These are phyloP conservation scores for Poliocrania exsul DNA, from an alignment of 2,797 vertebrate genomes.

Conservation along the genomic window DNA sequence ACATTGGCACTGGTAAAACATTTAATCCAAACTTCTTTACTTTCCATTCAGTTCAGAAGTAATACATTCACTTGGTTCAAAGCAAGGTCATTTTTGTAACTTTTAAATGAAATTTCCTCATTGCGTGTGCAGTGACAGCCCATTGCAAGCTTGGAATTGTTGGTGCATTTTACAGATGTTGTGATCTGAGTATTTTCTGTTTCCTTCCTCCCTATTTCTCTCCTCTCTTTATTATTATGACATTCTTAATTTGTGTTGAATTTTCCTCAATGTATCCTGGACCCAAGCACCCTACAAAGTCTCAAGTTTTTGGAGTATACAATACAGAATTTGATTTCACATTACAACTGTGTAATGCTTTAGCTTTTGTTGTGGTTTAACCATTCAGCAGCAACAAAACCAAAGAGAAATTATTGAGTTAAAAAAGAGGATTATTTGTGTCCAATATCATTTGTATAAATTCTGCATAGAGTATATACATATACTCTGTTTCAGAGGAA, in stretches of 20 bases:
- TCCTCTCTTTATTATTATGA: not conserved
- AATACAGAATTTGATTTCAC: not conserved
- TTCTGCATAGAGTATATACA: not conserved
- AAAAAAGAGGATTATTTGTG: not conserved
- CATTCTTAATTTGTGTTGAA: slow-evolving; percentile 3
- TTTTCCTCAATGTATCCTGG: slow-evolving; percentile 8
- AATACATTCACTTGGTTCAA: slow-evolving; percentile 68
- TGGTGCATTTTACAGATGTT: slow-evolving; percentile 48
- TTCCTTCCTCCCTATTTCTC: not conserved
- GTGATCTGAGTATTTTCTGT: not conserved
- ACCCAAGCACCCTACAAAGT: not conserved
- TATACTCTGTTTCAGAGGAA: not conserved
- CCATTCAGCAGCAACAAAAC: not conserved
- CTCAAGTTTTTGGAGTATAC: not conserved
- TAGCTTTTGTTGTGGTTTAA: not conserved
- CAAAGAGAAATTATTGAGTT: not conserved
- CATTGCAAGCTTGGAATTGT: slow-evolving; percentile 33
- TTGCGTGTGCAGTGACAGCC: slow-evolving; percentile 20
- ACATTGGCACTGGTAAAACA: slow-evolving; percentile 65
- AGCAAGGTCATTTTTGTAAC: slow-evolving; percentile 63
- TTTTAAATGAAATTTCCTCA: slow-evolving; percentile 62
- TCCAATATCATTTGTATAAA: not conserved
- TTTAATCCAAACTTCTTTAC: slow-evolving; percentile 69
- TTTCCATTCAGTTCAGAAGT: slow-evolving; percentile 66
- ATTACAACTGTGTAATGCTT: not conserved